Evolutionary conservation across 37 sponge, comb jelly and placozoan genomes (phyloP), one percentile per base, ranked within the genome.

Genomic region (Crambe crambe): DNA sequence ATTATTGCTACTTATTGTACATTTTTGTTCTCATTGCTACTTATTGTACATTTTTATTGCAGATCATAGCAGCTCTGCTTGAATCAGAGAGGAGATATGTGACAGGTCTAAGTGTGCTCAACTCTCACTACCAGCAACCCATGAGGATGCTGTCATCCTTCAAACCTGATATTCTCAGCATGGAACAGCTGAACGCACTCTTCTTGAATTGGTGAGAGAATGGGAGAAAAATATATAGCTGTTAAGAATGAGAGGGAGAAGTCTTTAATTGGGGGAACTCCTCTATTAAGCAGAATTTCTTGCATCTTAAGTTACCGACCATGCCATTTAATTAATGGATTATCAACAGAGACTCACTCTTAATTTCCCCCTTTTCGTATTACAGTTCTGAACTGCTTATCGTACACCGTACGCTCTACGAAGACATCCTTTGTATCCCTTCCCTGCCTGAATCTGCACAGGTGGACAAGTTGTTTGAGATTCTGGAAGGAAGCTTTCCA

Each of bases 201-300:
- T 91, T 91, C 63, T 75, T 91, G 37, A 91, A 91, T 70, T 69
- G 87, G 91, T 90, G 43, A 75, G 79, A 56, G 3, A 8, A 27
- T 31, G 0, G 12, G 23, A 6, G 22, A 34, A 8, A 3, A 68
- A 31, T 18, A 68, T 68, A 5, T 29, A 8, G 5, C n/a, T 9
- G 63, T 61, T 61, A 61, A 15, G 51, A 15, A 47, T 12, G 12
- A 47, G 51, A 47, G 12, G 51, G 51, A 15, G n/a, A n/a, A n/a
- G n/a, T n/a, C n/a, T n/a, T n/a, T n/a, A n/a, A n/a, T n/a, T n/a
- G n/a, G 15, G 9, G 54, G 15, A 51, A 51, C 54, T 15, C 9
- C 54, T 9, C 9, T 9, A 51, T 51, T 51, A 18, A 15, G 9
- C 54, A 51, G 54, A 18, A 51, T 51, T 51, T 9, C 15, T 51